phyloP scores from a whole-genome alignment of 1,140 invertebrate genomes.

The Meloidogyne exigua region DNA sequence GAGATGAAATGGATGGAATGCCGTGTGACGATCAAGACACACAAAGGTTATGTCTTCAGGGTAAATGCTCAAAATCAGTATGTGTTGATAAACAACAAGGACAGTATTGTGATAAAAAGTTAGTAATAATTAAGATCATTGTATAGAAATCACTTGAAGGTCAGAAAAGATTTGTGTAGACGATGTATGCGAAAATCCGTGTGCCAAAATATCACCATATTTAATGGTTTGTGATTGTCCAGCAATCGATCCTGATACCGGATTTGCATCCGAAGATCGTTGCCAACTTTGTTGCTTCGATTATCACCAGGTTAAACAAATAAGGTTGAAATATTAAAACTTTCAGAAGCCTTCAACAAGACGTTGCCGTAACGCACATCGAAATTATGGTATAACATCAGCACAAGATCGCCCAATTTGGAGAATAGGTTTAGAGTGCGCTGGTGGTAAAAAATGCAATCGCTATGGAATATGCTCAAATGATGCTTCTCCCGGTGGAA shows the following conservation, averaged over 20 bases:
- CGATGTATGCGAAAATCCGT: conserved; percentile 62
- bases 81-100: conserved; percentile 61
- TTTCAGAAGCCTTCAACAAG: conserved; percentile 58
- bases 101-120: conserved; percentile 61
- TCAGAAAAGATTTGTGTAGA: conserved; percentile 63
- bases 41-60: conserved; percentile 59
- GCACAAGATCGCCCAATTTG: conserved; percentile 59
- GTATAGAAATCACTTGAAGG: conserved; percentile 38
- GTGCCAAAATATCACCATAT: conserved; percentile 58
- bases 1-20: conserved; percentile 58
- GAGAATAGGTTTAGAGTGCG: conserved; percentile 60
- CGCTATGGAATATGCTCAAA: conserved; percentile 59
- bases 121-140: conserved; percentile 18
- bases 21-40: conserved; percentile 61
- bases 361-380: conserved; percentile 61
- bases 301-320: conserved; percentile 52
- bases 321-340: neutral
- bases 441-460: conserved; percentile 64
- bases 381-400: conserved; percentile 59
- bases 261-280: conserved; percentile 60
- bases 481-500: conserved; percentile 21
- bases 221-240: conserved; percentile 63
- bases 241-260: conserved; percentile 60
- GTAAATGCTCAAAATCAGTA: conserved; percentile 63
- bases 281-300: conserved; percentile 63